Evolutionary conservation across 2,113 vertebrate genomes (phyloP).

Genomic region (Girardinichthys multiradiatus): DNA sequence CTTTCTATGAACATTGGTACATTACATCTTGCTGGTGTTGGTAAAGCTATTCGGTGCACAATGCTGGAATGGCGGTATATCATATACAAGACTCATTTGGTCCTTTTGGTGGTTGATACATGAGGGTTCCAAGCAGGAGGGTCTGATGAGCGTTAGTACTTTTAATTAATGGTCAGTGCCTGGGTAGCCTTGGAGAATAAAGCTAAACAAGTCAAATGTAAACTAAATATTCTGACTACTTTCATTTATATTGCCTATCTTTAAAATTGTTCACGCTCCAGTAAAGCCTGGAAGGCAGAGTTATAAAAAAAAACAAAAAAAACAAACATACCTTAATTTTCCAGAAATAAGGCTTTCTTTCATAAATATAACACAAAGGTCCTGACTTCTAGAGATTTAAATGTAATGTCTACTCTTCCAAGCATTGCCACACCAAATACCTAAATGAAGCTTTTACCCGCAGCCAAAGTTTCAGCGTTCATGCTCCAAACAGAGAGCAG

Average conservation of each 20-base stretch:
- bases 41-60: slow-evolving; percentile 31
- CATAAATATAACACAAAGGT: slow-evolving; percentile 21
- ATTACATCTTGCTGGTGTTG: slow-evolving; percentile 46
- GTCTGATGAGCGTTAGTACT: slow-evolving; percentile 13
- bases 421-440: slow-evolving; percentile 12
- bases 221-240: not conserved
- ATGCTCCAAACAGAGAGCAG: slow-evolving; percentile 36
- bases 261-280: slow-evolving; percentile 23
- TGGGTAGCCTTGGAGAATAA: not conserved
- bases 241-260: slow-evolving; percentile 10
- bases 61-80: slow-evolving; percentile 19
- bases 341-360: slow-evolving; percentile 48
- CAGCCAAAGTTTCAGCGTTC: slow-evolving; percentile 55
- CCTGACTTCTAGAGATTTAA: slow-evolving; percentile 21
- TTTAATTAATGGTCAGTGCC: not conserved
- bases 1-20: slow-evolving; percentile 8
- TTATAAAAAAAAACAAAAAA: slow-evolving; percentile 21
- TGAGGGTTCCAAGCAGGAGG: slow-evolving; percentile 2
- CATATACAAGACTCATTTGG: slow-evolving; percentile 23
- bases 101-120: slow-evolving; percentile 23
- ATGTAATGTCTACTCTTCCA: slow-evolving; percentile 14
- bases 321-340: slow-evolving; percentile 5
- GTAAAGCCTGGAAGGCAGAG: slow-evolving; percentile 16
- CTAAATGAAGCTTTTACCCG: slow-evolving; percentile 52
- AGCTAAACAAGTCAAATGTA: slow-evolving; percentile 8